These are phyloP conservation scores for Sarcophaga peregrina DNA, from an alignment of 1,140 invertebrate species.

Conservation along the genomic window DNA sequence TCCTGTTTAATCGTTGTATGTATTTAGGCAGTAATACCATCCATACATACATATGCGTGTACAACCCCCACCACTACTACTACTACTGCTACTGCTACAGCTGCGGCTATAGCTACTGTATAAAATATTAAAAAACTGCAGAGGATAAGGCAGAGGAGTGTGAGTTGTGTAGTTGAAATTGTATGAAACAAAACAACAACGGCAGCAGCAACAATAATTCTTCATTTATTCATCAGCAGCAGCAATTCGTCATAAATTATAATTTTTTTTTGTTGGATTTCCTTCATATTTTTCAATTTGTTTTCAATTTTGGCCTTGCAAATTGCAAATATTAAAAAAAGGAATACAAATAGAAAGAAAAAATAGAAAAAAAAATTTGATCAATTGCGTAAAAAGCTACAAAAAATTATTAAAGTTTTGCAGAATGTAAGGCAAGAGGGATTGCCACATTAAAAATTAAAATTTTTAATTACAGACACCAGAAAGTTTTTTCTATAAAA, in stretches of 20 bases:
- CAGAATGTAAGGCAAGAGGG: background rate
- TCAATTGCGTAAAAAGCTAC: background rate
- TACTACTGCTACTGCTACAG: too few species aligned
- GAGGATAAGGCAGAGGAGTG: background rate
- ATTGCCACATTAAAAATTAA: background rate
- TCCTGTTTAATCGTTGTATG: conserved; percentile 13
- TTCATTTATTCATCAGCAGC: conserved; percentile 6
- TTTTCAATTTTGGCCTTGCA: background rate
- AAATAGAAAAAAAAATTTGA: too few species aligned
- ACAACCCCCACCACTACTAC: too few species aligned
- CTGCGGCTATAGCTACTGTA: too few species aligned
- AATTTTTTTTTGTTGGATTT: conserved; percentile 8
- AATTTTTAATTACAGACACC: too few species aligned
- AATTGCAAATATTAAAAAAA: conserved; percentile 5
- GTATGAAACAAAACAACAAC: too few species aligned
- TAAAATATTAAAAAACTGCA: background rate
- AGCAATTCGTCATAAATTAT: conserved; percentile 1
- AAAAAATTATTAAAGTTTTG: background rate
- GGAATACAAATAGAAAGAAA: background rate
- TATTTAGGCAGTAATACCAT: background rate
- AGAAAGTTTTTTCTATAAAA: too few species aligned
- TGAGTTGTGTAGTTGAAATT: background rate
- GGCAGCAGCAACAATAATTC: background rate
- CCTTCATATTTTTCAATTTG: background rate
- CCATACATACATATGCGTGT: too few species aligned